Evolutionary conservation across 2,113 vertebrate species (phyloP), one percentile per base, ranked within the genome.

Genomic region (Carettochelys insculpta): DNA sequence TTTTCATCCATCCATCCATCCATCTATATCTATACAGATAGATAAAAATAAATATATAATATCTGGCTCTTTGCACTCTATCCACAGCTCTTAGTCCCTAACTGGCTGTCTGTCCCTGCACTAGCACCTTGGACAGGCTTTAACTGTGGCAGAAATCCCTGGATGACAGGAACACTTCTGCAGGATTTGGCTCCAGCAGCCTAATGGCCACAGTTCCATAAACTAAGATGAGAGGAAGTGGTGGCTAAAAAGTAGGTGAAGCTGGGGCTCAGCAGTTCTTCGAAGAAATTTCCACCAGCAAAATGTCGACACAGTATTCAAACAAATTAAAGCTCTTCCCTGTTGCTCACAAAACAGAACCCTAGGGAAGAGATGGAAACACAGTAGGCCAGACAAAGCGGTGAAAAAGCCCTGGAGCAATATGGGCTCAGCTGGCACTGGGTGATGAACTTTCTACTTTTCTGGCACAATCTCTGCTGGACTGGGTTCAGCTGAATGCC

Each of bases 301-400:
- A 54, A 88, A 8, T 14, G 71, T 83, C 58, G 13, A 4, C 58
- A 83, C 48, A 81, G 77, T 16, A 5, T 5, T 82, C 85, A 85
- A 89, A 94, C 54, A 82, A 71, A 76, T 4, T 31, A 58, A 65
- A 79, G 20, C 75, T 94, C 77, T 80, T 92, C 52, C 88, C n/a
- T 90, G 76, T 24, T 54, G 52, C 41, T 90, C 86, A 34, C 24
- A 79, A 61, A 82, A 8, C 86, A 91, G 68, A 89, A 91, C 82
- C 90, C 89, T 92, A 61, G 87, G 81, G 89, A 0, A 11, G 90
- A 45, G 83, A 86, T 86, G 78, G 76, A 80, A 83, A 58, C 34
- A 88, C 47, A 50, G 78, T 9, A 77, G 51, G 2, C 68, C 76
- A 80, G 2, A 1, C 56, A 84, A 86, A 87, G 86, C 45, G 29